Evolutionary conservation across 2,888 invertebrate genomes (phyloP), one percentile per base, ranked within the genome.

Genomic region (Cryptocheilus praepositus): DNA sequence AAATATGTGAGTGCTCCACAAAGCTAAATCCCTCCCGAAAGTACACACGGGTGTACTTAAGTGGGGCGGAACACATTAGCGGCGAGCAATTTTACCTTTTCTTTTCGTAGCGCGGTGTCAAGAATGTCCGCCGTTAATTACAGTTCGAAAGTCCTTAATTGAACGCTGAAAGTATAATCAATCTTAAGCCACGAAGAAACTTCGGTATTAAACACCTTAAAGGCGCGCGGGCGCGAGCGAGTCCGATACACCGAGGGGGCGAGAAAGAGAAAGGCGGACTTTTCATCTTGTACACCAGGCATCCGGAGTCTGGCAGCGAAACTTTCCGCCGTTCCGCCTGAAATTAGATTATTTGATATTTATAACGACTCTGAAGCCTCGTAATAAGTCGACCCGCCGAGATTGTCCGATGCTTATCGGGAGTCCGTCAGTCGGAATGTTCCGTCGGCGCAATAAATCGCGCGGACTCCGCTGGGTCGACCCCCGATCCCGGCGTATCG

Each of bases 181-280:
- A 62, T 56, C 43, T 65, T 43, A 43, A 58, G 43, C 52, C 46
- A 16, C 45, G 16, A 53, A 2, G 44, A 56, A 66, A 62, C 21
- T 66, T 66, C 51, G 62, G 44, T 62, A 62, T 66, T 66, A 66
- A 66, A 66, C 55, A 62, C 56, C 18, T 54, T 54, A 7, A 18
- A 43, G 58, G 36, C 28, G 21, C 13, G 28, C 36, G 52, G 43
- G 51, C 55, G 55, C 62, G 11, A 25, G 3, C 2, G 16, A 8
- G 7, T 8, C 4, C 3, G 45, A 45, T 16, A 16, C 15, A 16
- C 16, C 3, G 3, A 16, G 3, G 45, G 16, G 7, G 16, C 2
- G 45, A 45, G 18, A 18, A 49, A 49, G 49, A 49, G 4, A 18
- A 16, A 49, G 49, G 8, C 7, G 8, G 49, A 49, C 7, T 49